phyloP scores from a whole-genome alignment of 2,113 vertebrate genomes.

The Mesembrinibis cayennensis region DNA sequence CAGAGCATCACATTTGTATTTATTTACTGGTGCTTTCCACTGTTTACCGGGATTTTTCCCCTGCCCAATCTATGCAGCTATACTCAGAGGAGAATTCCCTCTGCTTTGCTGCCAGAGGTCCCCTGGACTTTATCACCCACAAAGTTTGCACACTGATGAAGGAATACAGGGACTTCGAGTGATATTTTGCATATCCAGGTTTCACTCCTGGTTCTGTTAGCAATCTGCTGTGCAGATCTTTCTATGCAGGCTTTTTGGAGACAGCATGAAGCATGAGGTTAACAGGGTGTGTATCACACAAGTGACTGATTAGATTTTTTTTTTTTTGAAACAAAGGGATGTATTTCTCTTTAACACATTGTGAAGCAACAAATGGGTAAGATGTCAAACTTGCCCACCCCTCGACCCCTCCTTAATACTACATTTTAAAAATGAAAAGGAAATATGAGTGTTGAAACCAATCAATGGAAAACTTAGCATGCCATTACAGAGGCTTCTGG shows the following conservation, averaged over 20 bases:
- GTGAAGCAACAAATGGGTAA: background rate
- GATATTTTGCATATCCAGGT: background rate
- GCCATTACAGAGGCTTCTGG: background rate
- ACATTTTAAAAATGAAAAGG: background rate
- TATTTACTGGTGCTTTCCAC: constrained; percentile 24
- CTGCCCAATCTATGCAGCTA: background rate
- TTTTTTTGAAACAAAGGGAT: background rate
- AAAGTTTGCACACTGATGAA: background rate
- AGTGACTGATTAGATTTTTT: background rate
- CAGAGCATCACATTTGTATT: constrained; percentile 26
- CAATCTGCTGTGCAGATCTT: background rate
- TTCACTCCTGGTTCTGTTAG: background rate
- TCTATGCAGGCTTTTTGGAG: background rate
- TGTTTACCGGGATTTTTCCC: background rate
- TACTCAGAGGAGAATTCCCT: background rate
- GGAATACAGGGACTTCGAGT: background rate
- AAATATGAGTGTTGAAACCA: background rate
- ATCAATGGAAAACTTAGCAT: background rate
- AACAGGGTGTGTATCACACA: background rate
- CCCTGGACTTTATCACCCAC: background rate
- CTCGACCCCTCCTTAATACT: background rate
- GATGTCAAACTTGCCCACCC: background rate
- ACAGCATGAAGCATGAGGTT: background rate
- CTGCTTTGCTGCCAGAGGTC: background rate
- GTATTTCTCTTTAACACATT: background rate